Evolutionary conservation across 1,140 invertebrate species (phyloP), one percentile per base, ranked within the genome.

Genomic region (Stegodyphus mimosarum): DNA sequence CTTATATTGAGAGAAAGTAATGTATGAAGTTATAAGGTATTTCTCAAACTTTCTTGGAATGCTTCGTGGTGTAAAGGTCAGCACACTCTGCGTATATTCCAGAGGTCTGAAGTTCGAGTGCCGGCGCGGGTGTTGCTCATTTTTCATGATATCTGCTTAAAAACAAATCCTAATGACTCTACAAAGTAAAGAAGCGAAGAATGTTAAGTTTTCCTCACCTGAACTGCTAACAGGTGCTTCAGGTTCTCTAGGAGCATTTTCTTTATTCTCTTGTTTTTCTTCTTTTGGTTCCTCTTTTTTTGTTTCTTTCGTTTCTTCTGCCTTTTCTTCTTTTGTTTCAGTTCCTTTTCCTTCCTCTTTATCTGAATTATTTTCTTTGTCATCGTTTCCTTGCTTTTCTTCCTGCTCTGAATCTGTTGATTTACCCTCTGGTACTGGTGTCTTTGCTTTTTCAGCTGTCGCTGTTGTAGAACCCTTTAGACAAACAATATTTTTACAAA

Each of bases 231-330:
- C 48, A 79, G n/a, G 9, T 13, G 18, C 9, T 70, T 80, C 66
- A 17, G 55, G 15, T 10, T 9, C 55, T 60, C 55, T 60, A 2
- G 55, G 15, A 10, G 9, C 55, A 15, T 70, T 64, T 50, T 64
- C 49, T 15, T 63, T 6, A 33, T 81, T 60, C 55, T 52, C 48
- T 66, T 52, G 10, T 11, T 71, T 17, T 51, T 70, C 78, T 18
- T 55, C 80, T 69, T 74, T 67, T 10, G 52, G 17, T 53, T 48
- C 60, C n/a, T 83, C 70, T 51, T 77, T 15, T 60, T 60, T 15
- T 60, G 15, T 15, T 60, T 60, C 15, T 15, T 60, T 15, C 13
- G 49, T 51, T 17, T 77, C 75, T 48, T 63, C 60, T 49, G 0
- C 1, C 6, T 5, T 53, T 18, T 80, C 77, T 50, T 66, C 50